Evolutionary conservation across 2,113 vertebrate species (phyloP).

Genomic region (Ammodramus savannarum): DNA sequence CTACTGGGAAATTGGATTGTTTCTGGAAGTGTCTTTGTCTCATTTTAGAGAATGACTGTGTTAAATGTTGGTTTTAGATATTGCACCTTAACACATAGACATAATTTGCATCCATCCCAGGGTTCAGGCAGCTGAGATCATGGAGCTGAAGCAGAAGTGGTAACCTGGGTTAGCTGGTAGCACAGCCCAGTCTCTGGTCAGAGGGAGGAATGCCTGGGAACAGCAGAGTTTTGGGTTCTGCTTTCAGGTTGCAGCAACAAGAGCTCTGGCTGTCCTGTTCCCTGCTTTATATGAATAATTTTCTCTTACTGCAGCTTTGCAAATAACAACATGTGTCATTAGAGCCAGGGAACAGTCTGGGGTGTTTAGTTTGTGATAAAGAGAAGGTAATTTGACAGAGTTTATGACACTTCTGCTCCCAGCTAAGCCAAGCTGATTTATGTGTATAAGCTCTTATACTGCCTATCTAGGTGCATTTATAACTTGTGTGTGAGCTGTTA

Average conservation of each 20-base stretch:
- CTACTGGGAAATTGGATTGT: neutral
- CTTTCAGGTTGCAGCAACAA: neutral
- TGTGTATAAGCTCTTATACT: neutral
- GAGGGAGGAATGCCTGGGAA: neutral
- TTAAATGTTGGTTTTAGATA: neutral
- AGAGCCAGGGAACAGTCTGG: neutral
- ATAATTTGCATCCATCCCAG: neutral
- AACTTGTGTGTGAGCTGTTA: neutral
- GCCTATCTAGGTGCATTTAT: neutral
- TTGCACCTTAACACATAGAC: neutral
- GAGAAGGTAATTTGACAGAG: neutral
- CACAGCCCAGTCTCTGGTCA: neutral
- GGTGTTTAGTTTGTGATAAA: neutral
- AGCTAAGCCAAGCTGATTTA: neutral
- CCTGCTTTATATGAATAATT: neutral
- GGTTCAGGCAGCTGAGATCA: neutral
- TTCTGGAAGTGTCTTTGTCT: neutral
- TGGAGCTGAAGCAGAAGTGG: neutral
- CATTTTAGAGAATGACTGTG: neutral
- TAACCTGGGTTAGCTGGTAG: neutral
- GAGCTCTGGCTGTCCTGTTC: neutral
- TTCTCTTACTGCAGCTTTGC: neutral
- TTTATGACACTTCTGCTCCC: neutral
- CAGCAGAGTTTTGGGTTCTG: neutral
- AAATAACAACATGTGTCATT: rapidly evolving